Percentiles rank a stretch among this genome's conserved stretches.
Conservation (phyloP, 1,140 invertebrate genomes). For the Euschistus heros region DNA sequence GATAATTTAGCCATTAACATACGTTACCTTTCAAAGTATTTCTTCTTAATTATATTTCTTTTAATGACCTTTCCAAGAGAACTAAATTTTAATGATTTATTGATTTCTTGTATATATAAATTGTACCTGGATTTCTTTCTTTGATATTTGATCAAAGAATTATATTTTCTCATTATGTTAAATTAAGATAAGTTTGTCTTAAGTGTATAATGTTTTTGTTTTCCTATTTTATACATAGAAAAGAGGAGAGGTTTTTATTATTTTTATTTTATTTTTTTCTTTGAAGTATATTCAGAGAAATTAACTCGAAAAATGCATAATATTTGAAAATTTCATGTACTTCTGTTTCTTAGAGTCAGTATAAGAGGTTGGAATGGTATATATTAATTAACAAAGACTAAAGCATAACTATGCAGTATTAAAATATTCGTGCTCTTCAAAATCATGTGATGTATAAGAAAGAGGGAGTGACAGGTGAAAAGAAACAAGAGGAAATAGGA, state of each 20-base stretch:
- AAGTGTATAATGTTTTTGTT: no score
- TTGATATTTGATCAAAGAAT: background rate
- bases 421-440: background rate
- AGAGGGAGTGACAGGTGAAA: conserved; percentile 5
- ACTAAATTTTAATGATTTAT: no score
- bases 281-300: no score
- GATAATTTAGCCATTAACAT: conserved; percentile 3
- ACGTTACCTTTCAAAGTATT: conserved; percentile 9
- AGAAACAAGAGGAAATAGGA: no score
- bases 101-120: conserved; percentile 12
- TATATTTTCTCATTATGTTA: background rate
- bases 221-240: no score
- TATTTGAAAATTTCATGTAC: no score
- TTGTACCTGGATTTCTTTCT: conserved; percentile 3
- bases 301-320: no score
- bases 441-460: background rate
- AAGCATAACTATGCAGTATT: background rate
- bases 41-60: conserved; percentile 9
- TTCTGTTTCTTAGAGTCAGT: conserved; percentile 2
- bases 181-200: no score
- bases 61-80: background rate
- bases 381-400: background rate
- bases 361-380: conserved; percentile 7
- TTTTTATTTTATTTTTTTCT: no score
- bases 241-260: no score